Conservation (phyloP, 1,140 invertebrate species). For the Drosophila leontia region DNA sequence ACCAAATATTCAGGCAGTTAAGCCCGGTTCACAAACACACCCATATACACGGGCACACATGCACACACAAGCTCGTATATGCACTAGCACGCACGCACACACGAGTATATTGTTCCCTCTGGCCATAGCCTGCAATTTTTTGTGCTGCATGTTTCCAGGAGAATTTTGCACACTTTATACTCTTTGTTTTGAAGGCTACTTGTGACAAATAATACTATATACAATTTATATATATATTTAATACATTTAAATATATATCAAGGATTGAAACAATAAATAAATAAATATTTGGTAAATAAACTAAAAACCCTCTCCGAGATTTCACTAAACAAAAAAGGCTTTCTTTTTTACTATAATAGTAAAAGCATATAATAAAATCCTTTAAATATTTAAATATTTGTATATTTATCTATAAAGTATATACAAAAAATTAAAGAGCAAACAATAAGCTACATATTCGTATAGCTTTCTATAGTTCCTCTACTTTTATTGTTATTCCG, state of each 20-base stretch:
- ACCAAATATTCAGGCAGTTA: slow-evolving; percentile 46
- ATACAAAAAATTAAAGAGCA: background rate
- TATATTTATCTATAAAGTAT: background rate
- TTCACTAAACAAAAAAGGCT: background rate
- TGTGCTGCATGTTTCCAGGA: slow-evolving; percentile 48
- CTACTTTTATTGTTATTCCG: slow-evolving; percentile 44
- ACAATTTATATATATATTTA: too few species aligned
- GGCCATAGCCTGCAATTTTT: slow-evolving; percentile 45
- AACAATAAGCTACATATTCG: background rate
- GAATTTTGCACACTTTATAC: slow-evolving; percentile 43
- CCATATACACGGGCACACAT: slow-evolving; percentile 4
- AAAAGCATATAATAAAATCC: background rate
- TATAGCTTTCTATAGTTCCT: slow-evolving; percentile 11
- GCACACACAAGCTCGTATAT: background rate
- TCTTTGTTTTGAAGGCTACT: background rate
- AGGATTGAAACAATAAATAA: too few species aligned
- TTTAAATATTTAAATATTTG: background rate
- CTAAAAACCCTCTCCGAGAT: background rate
- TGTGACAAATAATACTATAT: background rate
- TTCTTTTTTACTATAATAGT: too few species aligned
- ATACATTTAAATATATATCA: too few species aligned
- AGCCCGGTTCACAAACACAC: slow-evolving; percentile 33
- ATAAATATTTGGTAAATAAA: accelerated
- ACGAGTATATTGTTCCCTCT: slow-evolving; percentile 17
- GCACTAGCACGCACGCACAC: background rate